These are phyloP conservation scores for Ophiodon elongatus DNA, from an alignment of 2,113 vertebrate genomes.

Conservation along the genomic window DNA sequence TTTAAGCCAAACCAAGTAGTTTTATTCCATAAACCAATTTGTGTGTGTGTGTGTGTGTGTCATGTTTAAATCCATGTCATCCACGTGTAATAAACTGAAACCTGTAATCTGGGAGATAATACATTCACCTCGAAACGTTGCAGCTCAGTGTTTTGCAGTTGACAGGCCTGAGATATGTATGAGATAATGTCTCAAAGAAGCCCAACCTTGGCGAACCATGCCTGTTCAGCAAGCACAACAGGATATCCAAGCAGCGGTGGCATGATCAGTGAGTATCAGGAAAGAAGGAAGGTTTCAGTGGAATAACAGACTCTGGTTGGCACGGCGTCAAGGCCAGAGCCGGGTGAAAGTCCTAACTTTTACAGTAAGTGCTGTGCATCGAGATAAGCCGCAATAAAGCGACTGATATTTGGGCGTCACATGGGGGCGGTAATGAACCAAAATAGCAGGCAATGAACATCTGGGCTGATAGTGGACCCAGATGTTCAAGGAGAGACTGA, in stretches of 20 bases:
- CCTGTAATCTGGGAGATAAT: not conserved
- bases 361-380: not conserved
- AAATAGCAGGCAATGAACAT: constrained; percentile 15
- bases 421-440: not conserved
- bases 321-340: constrained; percentile 23
- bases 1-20: too few relatives aligned
- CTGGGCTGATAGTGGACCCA: constrained; percentile 20
- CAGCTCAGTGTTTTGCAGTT: not conserved
- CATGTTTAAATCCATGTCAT: not conserved
- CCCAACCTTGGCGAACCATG: not conserved
- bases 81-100: not conserved
- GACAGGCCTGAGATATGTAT: not conserved
- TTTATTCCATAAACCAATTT: too few relatives aligned
- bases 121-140: too few relatives aligned
- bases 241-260: constrained; percentile 16
- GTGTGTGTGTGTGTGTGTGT: not conserved
- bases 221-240: constrained; percentile 32
- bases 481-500: not conserved
- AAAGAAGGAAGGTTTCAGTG: not conserved
- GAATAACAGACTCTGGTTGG: not conserved
- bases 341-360: constrained; percentile 26
- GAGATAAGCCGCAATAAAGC: constrained; percentile 25
- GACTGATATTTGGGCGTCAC: not conserved
- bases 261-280: not conserved
- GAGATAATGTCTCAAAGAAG: not conserved